Conservation (phyloP, 1,140 invertebrate species). For the Colletes gigas region DNA sequence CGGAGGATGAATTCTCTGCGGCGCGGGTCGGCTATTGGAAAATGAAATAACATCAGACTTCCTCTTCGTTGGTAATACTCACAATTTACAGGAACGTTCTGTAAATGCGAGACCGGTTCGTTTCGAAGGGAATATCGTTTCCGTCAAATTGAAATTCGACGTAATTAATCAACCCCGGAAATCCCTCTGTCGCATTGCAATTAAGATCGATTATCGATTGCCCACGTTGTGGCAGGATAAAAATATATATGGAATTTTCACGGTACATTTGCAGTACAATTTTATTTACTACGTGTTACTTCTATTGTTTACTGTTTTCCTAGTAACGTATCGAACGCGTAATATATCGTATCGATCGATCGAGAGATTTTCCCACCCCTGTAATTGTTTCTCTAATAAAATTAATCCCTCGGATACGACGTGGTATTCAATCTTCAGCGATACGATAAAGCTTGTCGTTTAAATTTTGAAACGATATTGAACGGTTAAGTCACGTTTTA, state of each 20-base stretch:
- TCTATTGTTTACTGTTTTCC: too few relatives aligned
- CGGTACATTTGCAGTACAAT: too few relatives aligned
- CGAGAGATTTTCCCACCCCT: too few relatives aligned
- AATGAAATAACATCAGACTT: slow-evolving; percentile 40
- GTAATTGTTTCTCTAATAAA: too few relatives aligned
- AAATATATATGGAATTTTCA: not conserved
- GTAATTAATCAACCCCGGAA: not conserved
- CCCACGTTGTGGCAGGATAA: not conserved
- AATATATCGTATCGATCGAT: too few relatives aligned
- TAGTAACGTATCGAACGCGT: too few relatives aligned
- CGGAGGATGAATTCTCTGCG: not conserved
- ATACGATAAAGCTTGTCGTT: too few relatives aligned
- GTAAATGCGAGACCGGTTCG: not conserved
- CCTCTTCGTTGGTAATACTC: not conserved
- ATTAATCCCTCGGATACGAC: too few relatives aligned
- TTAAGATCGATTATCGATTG: slow-evolving; percentile 33
- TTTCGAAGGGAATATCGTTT: not conserved
- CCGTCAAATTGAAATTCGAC: slow-evolving; percentile 18
- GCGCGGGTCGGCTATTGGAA: slow-evolving; percentile 18
- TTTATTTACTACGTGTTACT: too few relatives aligned
- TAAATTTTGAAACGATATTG: too few relatives aligned
- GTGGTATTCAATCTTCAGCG: too few relatives aligned
- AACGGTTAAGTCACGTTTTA: too few relatives aligned
- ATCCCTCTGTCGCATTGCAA: not conserved
- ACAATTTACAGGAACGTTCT: slow-evolving; percentile 23